These are phyloP conservation scores for Strigamia maritima DNA, from an alignment of 2,888 invertebrate genomes.

Conservation along the genomic window DNA sequence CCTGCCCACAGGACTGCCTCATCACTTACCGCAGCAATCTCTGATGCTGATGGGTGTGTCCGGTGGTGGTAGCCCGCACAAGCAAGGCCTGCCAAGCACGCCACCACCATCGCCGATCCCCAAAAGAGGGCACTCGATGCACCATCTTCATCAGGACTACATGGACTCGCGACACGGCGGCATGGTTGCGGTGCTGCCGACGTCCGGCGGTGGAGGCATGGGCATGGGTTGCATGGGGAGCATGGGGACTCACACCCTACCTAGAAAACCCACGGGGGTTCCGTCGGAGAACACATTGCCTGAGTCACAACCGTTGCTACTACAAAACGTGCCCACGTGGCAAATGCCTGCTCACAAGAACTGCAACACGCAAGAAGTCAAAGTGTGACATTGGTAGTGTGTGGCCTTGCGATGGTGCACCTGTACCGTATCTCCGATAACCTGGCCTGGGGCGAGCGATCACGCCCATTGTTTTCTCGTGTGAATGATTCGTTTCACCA, in stretches of 20 bases:
- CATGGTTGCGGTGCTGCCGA: constrained; percentile 15
- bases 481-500: background rate
- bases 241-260: constrained; percentile 3
- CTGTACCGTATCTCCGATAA: constrained; percentile 12
- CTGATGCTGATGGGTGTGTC: background rate
- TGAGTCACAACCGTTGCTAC: constrained; percentile 42
- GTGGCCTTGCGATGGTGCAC: constrained; percentile 18
- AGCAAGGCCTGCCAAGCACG: constrained; percentile 40
- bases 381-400: constrained; percentile 40
- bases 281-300: constrained; percentile 38
- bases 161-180: constrained; percentile 12
- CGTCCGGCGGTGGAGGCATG: background rate
- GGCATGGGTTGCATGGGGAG: background rate
- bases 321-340: constrained; percentile 41
- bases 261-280: constrained; percentile 33
- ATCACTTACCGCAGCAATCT: constrained; percentile 20
- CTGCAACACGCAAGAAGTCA: constrained; percentile 42
- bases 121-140: constrained; percentile 36
- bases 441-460: constrained; percentile 24
- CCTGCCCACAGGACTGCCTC: constrained; percentile 26
- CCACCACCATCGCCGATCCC: constrained; percentile 42
- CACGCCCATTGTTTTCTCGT: background rate
- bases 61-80: constrained; percentile 38
- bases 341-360: constrained; percentile 38
- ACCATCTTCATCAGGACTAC: constrained; percentile 29